Conservation (phyloP, 2,888 invertebrate genomes). For the Pseudococcus longispinus region DNA sequence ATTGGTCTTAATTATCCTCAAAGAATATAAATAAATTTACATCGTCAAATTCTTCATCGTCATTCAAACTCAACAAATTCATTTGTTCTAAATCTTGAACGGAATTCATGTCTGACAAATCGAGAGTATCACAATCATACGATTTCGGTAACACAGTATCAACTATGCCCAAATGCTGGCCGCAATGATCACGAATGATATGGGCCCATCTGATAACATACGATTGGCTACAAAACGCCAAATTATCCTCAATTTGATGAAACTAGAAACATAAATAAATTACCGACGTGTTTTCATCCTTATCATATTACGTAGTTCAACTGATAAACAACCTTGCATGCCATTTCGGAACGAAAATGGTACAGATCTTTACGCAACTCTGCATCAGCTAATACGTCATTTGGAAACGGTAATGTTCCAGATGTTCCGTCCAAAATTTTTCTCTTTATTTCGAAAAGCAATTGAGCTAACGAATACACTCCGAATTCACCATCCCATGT, state of each 20-base stretch:
- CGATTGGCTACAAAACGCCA: slow-evolving; percentile 41
- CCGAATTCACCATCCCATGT: background rate
- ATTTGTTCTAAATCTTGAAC: no score
- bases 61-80: background rate
- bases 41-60: background rate
- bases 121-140: background rate
- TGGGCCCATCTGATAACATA: slow-evolving; percentile 49
- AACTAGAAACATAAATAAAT: slow-evolving; percentile 11
- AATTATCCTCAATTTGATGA: slow-evolving; percentile 9
- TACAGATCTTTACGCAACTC: slow-evolving; percentile 46
- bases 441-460: slow-evolving; percentile 5
- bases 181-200: slow-evolving; percentile 44
- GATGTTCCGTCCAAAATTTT: background rate
- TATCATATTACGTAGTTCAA: background rate
- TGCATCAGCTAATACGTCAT: background rate
- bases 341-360: background rate
- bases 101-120: background rate
- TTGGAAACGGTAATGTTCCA: slow-evolving; percentile 22
- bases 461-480: background rate
- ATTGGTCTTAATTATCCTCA: no score
- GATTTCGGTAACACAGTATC: background rate
- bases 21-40: background rate
- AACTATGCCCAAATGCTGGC: background rate
- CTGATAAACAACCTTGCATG: slow-evolving; percentile 21
- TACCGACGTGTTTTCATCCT: background rate